These are phyloP conservation scores for Stenichneumon culpator DNA, from an alignment of 2,888 invertebrate genomes.

Conservation along the genomic window DNA sequence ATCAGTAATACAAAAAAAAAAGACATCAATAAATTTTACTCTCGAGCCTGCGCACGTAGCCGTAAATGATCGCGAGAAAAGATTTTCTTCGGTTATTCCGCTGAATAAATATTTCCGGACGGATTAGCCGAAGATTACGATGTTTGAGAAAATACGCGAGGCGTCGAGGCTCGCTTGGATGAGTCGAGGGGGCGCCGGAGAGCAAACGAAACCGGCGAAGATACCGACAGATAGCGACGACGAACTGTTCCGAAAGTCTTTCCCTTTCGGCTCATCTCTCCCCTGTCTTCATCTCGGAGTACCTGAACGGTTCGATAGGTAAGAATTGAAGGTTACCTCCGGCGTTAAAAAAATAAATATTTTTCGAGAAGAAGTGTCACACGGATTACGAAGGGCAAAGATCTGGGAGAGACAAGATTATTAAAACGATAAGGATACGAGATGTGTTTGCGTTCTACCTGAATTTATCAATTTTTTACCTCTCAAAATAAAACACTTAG, in stretches of 20 bases:
- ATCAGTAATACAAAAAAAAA: background rate
- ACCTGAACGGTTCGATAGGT: slow-evolving; percentile 36
- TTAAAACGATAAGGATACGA: slow-evolving; percentile 6
- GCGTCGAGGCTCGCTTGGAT: slow-evolving; percentile 20
- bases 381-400: slow-evolving; percentile 27
- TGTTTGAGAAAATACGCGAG: slow-evolving; percentile 56
- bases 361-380: slow-evolving; percentile 24
- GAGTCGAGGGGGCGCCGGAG: slow-evolving; percentile 47
- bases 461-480: background rate
- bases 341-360: slow-evolving; percentile 17
- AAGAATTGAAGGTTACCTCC: slow-evolving; percentile 53
- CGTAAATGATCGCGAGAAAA: slow-evolving; percentile 4
- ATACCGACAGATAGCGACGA: slow-evolving; percentile 34
- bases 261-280: slow-evolving; percentile 9
- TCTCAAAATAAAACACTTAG: background rate
- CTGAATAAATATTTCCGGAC: slow-evolving; percentile 57
- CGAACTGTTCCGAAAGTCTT: slow-evolving; percentile 6
- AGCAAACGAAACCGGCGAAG: slow-evolving; percentile 39
- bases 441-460: background rate
- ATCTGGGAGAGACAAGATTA: slow-evolving; percentile 12
- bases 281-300: slow-evolving; percentile 28
- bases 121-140: slow-evolving; percentile 60
- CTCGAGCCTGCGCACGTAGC: background rate
- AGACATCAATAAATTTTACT: background rate
- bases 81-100: slow-evolving; percentile 21